A percentile compares a stretch with the other conserved stretches of the same genome.
Conservation (phyloP, 2,797 vertebrate species). For the Pelochelys cantorii region DNA sequence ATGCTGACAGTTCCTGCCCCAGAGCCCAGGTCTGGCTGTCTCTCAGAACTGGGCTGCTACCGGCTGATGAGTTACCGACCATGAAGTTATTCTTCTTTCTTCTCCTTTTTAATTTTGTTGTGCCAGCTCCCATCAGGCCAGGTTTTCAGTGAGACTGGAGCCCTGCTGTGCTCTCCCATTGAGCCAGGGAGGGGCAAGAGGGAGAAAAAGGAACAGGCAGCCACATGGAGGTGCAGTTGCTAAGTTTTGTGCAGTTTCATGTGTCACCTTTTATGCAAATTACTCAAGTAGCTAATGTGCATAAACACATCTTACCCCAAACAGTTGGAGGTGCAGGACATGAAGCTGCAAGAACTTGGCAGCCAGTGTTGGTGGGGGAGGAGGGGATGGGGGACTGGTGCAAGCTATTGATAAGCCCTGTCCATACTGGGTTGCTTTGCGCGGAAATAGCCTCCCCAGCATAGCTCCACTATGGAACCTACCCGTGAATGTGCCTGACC, state of each 20-base stretch:
- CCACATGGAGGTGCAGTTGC: not conserved
- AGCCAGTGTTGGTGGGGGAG: not conserved
- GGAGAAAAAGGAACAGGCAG: not conserved
- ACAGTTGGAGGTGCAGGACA: not conserved
- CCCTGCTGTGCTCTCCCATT: not conserved
- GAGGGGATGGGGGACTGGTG: rapidly evolving
- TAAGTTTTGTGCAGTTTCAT: not conserved
- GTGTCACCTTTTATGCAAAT: not conserved
- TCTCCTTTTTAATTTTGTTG: not conserved
- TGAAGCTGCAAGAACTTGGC: not conserved
- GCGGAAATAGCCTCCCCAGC: too few species aligned
- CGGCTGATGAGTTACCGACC: not conserved
- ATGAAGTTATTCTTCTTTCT: not conserved
- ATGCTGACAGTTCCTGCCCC: not conserved
- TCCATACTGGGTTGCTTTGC: too few species aligned
- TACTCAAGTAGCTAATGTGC: not conserved
- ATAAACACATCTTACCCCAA: not conserved
- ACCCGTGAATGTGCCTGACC: too few species aligned
- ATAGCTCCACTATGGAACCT: too few species aligned
- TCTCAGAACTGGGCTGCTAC: not conserved
- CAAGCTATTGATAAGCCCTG: not conserved
- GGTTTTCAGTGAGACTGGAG: not conserved
- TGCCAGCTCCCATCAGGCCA: not conserved
- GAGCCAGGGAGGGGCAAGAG: rapidly evolving
- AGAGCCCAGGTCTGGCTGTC: not conserved